Evolutionary conservation across 2,113 vertebrate species (phyloP).

Genomic region (Pleuronectes platessa): DNA sequence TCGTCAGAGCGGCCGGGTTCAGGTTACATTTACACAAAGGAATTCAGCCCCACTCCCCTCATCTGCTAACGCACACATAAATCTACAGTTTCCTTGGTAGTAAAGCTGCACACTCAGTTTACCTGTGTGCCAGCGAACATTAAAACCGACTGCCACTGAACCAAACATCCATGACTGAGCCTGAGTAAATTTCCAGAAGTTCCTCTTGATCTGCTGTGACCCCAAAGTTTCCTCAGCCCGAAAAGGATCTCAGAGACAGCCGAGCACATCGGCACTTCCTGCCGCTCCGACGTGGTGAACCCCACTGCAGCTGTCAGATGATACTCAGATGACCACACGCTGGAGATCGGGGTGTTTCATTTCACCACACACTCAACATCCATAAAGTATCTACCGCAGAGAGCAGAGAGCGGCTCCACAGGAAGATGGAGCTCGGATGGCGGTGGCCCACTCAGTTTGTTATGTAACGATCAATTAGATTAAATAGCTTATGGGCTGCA

Average conservation of each 20-base stretch:
- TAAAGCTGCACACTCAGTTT: slow-evolving; percentile 17
- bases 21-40: slow-evolving; percentile 77
- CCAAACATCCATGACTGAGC: slow-evolving; percentile 1
- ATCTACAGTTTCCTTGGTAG: slow-evolving; percentile 37
- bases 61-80: slow-evolving; percentile 50
- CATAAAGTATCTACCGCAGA: slow-evolving; percentile 64
- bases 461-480: slow-evolving; percentile 78
- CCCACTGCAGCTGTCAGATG: slow-evolving; percentile 49
- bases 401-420: slow-evolving; percentile 52
- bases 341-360: slow-evolving; percentile 52
- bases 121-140: slow-evolving; percentile 9
- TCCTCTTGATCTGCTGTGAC: slow-evolving; percentile 35
- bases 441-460: slow-evolving; percentile 73
- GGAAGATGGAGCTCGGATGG: slow-evolving; percentile 70
- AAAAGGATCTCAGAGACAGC: neutral
- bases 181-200: slow-evolving; percentile 7
- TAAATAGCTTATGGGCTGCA: slow-evolving; percentile 69
- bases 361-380: slow-evolving; percentile 65
- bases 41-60: slow-evolving; percentile 64
- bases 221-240: slow-evolving; percentile 21
- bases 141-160: slow-evolving; percentile 5
- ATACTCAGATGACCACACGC: slow-evolving; percentile 56
- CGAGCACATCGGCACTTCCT: slow-evolving; percentile 20
- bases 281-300: slow-evolving; percentile 34
- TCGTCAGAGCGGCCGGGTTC: slow-evolving; percentile 66